These are phyloP conservation scores for Vanessa tameamea DNA, from an alignment of 1,140 invertebrate genomes.

Conservation along the genomic window DNA sequence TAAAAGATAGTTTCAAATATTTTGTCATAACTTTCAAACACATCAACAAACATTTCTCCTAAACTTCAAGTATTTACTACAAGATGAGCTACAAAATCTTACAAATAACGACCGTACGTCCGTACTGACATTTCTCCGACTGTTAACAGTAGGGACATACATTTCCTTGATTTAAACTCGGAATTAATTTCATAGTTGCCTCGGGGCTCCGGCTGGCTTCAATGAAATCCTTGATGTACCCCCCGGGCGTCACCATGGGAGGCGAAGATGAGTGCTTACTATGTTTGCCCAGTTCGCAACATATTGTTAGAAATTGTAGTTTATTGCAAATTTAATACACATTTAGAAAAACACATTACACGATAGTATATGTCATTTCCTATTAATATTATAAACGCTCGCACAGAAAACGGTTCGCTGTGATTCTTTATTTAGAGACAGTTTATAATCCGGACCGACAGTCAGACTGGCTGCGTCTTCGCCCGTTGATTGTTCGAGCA, in stretches of 20 bases:
- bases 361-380: not conserved
- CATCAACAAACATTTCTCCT: no score
- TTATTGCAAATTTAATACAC: constrained; percentile 5
- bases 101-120: not conserved
- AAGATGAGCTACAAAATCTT: not conserved
- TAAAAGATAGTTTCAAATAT: no score
- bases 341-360: not conserved
- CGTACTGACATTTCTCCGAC: constrained; percentile 1
- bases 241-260: constrained; percentile 15
- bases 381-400: no score
- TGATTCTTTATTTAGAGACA: no score
- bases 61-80: no score
- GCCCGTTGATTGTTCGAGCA: no score
- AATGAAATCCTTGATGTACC: constrained; percentile 34
- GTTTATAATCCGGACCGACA: no score
- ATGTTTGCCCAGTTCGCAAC: constrained; percentile 7
- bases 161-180: constrained; percentile 40
- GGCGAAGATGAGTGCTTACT: not conserved
- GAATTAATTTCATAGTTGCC: constrained; percentile 43
- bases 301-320: constrained; percentile 7
- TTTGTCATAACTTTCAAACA: no score
- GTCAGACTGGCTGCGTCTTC: no score
- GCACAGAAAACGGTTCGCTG: no score
- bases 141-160: constrained; percentile 15
- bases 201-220: constrained; percentile 18